Percentiles rank a stretch among this genome's conserved stretches.
phyloP scores from a whole-genome alignment of 2,888 invertebrate genomes.

The Orchesella flavescens region DNA sequence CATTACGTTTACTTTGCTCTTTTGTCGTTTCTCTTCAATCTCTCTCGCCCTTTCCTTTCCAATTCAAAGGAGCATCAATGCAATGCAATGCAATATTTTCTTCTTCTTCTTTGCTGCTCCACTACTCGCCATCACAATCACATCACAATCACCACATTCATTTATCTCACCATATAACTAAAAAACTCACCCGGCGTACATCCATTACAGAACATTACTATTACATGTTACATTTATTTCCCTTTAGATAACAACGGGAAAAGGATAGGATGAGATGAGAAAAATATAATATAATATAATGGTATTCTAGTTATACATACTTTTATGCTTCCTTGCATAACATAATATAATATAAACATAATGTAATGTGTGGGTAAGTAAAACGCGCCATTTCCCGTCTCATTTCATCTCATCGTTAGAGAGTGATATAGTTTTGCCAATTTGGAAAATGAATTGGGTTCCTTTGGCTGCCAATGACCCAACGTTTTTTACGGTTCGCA shows the following conservation, averaged over 20 bases:
- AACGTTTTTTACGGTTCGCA: too few relatives aligned
- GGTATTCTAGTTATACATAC: too few relatives aligned
- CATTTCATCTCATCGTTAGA: constrained; percentile 13
- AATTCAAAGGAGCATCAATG: too few relatives aligned
- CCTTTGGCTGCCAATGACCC: too few relatives aligned
- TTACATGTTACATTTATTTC: constrained; percentile 2
- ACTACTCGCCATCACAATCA: too few relatives aligned
- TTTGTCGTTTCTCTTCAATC: constrained; percentile 20
- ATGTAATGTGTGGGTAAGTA: not conserved
- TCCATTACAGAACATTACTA: not conserved
- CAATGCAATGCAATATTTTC: not conserved
- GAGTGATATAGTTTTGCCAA: constrained; percentile 23
- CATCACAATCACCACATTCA: constrained; percentile 19
- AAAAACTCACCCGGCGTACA: not conserved
- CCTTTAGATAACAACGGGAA: not conserved
- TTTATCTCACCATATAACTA: constrained; percentile 18
- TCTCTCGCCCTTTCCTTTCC: constrained; percentile 28
- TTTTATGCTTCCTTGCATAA: too few relatives aligned
- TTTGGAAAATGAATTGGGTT: constrained; percentile 48
- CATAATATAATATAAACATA: too few relatives aligned
- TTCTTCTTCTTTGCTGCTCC: not conserved
- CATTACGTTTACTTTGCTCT: constrained; percentile 31
- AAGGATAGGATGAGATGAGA: constrained; percentile 5
- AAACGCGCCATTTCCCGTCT: not conserved
- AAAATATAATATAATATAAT: not conserved